These are phyloP conservation scores for Phragmatobia fuliginosa DNA, from an alignment of 2,888 invertebrate genomes.

Conservation along the genomic window DNA sequence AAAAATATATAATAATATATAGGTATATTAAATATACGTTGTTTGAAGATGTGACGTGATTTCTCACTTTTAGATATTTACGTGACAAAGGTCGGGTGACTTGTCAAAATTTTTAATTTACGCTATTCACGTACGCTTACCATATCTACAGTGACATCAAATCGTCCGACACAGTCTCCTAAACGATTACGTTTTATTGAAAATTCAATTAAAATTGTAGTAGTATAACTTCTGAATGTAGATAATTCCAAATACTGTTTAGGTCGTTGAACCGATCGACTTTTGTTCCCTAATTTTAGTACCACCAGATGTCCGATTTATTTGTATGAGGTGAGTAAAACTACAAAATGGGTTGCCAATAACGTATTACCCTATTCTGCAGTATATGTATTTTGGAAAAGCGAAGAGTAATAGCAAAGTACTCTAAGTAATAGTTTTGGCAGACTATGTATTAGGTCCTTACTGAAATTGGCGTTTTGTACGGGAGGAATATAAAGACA, in stretches of 20 bases:
- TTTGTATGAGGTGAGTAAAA: too few relatives aligned
- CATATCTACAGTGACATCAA: constrained; percentile 3
- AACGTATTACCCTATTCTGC: too few relatives aligned
- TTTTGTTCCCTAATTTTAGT: background rate
- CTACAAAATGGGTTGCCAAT: too few relatives aligned
- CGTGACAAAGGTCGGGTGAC: constrained; percentile 21
- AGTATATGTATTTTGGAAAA: too few relatives aligned
- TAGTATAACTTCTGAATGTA: background rate
- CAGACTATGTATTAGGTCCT: too few relatives aligned
- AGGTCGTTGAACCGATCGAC: background rate
- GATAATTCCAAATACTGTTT: background rate
- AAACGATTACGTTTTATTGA: constrained; percentile 11
- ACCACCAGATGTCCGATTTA: background rate
- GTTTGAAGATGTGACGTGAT: background rate
- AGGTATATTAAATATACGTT: background rate
- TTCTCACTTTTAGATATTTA: constrained; percentile 8
- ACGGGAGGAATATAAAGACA: too few relatives aligned
- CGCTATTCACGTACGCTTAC: too few relatives aligned
- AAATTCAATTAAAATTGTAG: too few relatives aligned
- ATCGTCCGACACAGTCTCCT: background rate
- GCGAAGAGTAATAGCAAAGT: too few relatives aligned
- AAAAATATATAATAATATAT: too few relatives aligned
- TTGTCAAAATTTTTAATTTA: constrained; percentile 16
- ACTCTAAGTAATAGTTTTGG: too few relatives aligned
- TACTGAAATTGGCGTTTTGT: too few relatives aligned